Evolutionary conservation across 1,140 invertebrate species (phyloP), one percentile per base, ranked within the genome.

Genomic region (Brachionus paranguensis): DNA sequence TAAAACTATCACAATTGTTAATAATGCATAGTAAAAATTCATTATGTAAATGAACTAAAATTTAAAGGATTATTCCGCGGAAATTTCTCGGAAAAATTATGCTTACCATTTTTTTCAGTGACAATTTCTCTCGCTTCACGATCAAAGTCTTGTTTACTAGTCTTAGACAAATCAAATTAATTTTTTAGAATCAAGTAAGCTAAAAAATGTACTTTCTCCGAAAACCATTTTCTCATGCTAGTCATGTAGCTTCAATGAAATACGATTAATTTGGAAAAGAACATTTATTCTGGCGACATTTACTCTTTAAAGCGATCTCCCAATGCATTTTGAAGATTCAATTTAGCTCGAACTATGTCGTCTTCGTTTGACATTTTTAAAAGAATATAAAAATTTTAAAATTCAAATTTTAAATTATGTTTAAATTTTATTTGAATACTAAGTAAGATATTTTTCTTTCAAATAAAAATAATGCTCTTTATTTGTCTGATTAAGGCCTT

Each of bases 211-310:
- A 72, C 68, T 50, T 76, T 76, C 24, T 43, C 72, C 27, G 72
- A 33, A 47, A 76, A 76, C 72, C 72, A 76, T 76, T 81, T 81
- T 81, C 43, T 81, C 53, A 81, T 81, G n/a, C 64, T 81, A 3
- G 17, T 1, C 78, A 81, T 81, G 7, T 81, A 60, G 41, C 78
- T 81, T 24, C 14, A 5, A 14, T 37, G 17, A 14, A 8, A 81
- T 64, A 60, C 7, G n/a, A 81, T 37, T 79, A 37, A n/a, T 64
- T 78, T 50, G 6, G 12, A 79, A 53, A 6, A 29, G 20, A 41
- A 14, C 37, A 27, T 27, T 79, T 17, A 12, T 37, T 24, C 2
- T 27, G 2, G n/a, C 11, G 6, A 37, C 33, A 79, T 20, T 37
- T 45, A 81, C 78, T 64, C 64, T 37, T 11, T 14, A 81, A 81